These are phyloP conservation scores for Takifugu ocellatus DNA, from an alignment of 2,797 vertebrate species.

Conservation along the genomic window DNA sequence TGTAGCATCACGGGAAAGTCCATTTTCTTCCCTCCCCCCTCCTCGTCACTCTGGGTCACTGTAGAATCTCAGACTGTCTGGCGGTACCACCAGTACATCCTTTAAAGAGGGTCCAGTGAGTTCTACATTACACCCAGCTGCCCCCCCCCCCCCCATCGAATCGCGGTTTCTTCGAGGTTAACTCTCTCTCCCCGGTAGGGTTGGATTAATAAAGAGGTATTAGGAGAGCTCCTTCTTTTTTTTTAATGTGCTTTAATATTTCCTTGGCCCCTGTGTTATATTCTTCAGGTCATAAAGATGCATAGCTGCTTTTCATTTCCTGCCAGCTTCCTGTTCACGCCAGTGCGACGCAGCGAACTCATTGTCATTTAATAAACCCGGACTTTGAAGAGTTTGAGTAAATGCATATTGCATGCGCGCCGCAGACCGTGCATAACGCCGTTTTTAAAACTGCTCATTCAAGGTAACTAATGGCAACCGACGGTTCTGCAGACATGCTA, in stretches of 20 bases:
- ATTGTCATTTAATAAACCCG: constrained; percentile 49
- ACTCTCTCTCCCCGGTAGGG: neutral
- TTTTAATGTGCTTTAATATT: constrained; percentile 13
- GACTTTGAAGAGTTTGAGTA: constrained; percentile 20
- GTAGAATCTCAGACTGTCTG: neutral
- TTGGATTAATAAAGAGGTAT: constrained; percentile 20
- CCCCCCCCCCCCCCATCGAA: too few relatives aligned
- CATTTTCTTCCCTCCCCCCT: neutral
- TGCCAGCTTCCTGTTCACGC: constrained; percentile 21
- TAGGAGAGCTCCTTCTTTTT: neutral
- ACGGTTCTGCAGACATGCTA: constrained; percentile 1
- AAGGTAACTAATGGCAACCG: constrained; percentile 3
- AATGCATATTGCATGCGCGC: constrained; percentile 12
- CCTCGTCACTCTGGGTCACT: neutral
- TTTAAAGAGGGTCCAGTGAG: constrained; percentile 8
- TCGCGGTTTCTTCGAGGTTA: neutral
- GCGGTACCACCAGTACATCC: neutral
- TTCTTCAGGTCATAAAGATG: constrained; percentile 9
- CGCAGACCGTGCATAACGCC: constrained; percentile 25
- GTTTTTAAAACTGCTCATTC: constrained; percentile 37
- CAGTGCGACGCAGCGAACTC: constrained; percentile 7
- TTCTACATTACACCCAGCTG: neutral
- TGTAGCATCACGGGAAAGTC: constrained; percentile 1
- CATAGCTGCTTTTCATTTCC: constrained; percentile 34
- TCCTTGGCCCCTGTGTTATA: constrained; percentile 13